Evolutionary conservation across 2,888 invertebrate genomes (phyloP), one percentile per base, ranked within the genome.

Genomic region (Mycalesis mineus): DNA sequence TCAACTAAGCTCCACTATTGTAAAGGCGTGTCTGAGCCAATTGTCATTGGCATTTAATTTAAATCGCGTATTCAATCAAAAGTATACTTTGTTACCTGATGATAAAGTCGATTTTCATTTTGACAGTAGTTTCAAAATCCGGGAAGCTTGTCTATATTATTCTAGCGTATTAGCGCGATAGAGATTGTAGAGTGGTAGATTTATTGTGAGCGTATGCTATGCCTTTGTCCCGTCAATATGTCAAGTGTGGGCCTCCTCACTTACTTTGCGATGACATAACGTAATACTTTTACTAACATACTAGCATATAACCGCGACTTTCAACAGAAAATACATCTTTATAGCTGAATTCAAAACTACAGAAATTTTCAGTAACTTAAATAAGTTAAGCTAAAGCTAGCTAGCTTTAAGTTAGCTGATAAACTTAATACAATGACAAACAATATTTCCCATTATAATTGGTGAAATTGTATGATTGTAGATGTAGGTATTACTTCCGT

Each of bases 221-320:
- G 80, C 80, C 87, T 88, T 87, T 88, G 88, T 88, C 77, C 85
- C 78, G 87, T 87, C 88, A 88, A 88, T 88, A 84, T 84, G 85
- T 84, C 87, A 84, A 74, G 73, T 68, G 67, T 72, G 73, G 72
- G 70, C 65, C 73, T 72, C 69, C 75, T 74, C 70, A 73, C 75
- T 77, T 75, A 72, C 65, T 68, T 65, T 61, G 70, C 68, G 83
- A 73, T 80, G 84, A 84, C 79, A 80, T 75, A 78, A 76, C 72
- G 68, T 72, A 72, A 70, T 70, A 73, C 71, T 75, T 72, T 74
- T 71, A 72, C 71, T 67, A 65, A 22, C 59, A 57, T 62, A 61
- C 31, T 40, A 40, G 15, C 29, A 22, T 40, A 13, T 39, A 22
- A 13, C 7, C 28, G 13, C 28, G 28, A 44, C 44, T 44, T 44